These are phyloP conservation scores for Agonopterix subpropinquella DNA, from an alignment of 2,888 invertebrate species.

Conservation along the genomic window DNA sequence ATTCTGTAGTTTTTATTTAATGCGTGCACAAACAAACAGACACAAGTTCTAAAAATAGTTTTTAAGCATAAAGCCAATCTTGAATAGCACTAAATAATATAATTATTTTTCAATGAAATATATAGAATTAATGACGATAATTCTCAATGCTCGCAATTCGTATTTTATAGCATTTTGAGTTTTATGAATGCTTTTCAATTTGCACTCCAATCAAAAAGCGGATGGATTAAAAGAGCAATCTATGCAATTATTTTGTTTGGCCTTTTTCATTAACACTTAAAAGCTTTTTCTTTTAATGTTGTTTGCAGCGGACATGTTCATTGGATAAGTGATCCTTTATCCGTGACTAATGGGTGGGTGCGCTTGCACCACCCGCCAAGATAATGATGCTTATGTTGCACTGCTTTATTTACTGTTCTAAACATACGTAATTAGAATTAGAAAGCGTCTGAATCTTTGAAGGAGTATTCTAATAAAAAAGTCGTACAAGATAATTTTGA, in stretches of 20 bases:
- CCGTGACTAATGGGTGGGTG: constrained; percentile 43
- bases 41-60: no score
- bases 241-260: constrained; percentile 23
- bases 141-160: constrained; percentile 40
- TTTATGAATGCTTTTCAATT: constrained; percentile 37
- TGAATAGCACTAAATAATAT: no score
- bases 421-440: no score
- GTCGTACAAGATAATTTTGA: no score
- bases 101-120: neutral
- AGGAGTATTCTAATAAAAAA: no score
- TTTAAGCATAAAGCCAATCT: no score
- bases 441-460: no score
- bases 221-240: constrained; percentile 40
- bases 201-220: constrained; percentile 26
- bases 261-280: constrained; percentile 40
- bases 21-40: no score
- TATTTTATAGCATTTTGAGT: constrained; percentile 16
- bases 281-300: constrained; percentile 38
- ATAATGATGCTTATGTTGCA: no score
- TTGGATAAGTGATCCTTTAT: constrained; percentile 50
- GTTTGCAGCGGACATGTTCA: constrained; percentile 34
- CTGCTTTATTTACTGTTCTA: no score
- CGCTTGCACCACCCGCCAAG: constrained; percentile 10
- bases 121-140: neutral
- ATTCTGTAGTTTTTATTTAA: no score